These are phyloP conservation scores for Chaunax sp. DNA, from an alignment of 2,797 vertebrate genomes.

Conservation along the genomic window DNA sequence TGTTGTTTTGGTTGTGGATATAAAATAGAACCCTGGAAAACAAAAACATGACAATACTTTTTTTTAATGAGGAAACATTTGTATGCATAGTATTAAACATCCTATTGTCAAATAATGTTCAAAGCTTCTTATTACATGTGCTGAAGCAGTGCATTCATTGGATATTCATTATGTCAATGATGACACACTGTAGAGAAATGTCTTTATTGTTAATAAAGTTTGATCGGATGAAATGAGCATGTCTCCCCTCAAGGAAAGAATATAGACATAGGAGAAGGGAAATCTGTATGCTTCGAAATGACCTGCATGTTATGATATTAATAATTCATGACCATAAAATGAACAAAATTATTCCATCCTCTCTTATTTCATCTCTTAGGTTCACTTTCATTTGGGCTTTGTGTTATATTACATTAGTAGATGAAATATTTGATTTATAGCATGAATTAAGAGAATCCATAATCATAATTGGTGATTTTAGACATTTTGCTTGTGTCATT, in stretches of 20 bases:
- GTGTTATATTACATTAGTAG: background rate
- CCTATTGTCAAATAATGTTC: background rate
- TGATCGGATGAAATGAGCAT: background rate
- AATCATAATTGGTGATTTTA: background rate
- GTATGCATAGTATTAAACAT: background rate
- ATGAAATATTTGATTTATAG: background rate
- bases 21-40: background rate
- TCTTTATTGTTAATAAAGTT: background rate
- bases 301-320: constrained; percentile 3
- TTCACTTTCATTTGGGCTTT: background rate
- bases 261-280: background rate
- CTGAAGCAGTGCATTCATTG: background rate
- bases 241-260: background rate
- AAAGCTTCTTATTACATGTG: constrained; percentile 11
- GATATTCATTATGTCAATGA: constrained; percentile 1
- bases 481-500: background rate
- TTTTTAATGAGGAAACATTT: constrained; percentile 12
- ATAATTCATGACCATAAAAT: constrained; percentile 21
- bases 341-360: constrained; percentile 1
- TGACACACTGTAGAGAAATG: too few species aligned
- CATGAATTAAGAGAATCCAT: background rate
- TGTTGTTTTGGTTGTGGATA: background rate
- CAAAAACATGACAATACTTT: constrained; percentile 2
- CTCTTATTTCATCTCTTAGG: background rate
- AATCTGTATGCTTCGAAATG: constrained; percentile 3